These are phyloP conservation scores for Acanthosepion pharaonis DNA, from an alignment of 2,888 invertebrate genomes.

Conservation along the genomic window DNA sequence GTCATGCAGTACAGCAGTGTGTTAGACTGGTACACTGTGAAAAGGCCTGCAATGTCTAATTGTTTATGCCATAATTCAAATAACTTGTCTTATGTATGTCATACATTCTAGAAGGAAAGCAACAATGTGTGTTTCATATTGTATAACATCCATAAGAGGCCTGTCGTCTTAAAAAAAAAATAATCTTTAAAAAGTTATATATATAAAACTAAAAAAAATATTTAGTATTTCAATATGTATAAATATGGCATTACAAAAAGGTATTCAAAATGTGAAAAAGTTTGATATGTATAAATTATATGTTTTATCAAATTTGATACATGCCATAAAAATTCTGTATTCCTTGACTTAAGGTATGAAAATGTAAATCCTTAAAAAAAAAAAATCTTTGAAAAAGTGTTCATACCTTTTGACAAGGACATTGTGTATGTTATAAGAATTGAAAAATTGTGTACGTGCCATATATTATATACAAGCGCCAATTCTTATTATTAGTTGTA, in stretches of 20 bases:
- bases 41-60: slow-evolving; percentile 38
- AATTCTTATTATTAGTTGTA: background rate
- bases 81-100: slow-evolving; percentile 35
- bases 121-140: slow-evolving; percentile 44
- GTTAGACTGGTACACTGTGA: slow-evolving; percentile 24
- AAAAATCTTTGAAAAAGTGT: background rate
- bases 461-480: slow-evolving; percentile 34
- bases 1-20: slow-evolving; percentile 43
- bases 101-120: slow-evolving; percentile 45
- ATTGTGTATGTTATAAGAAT: slow-evolving; percentile 23
- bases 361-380: slow-evolving; percentile 11
- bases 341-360: slow-evolving; percentile 41
- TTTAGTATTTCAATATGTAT: background rate
- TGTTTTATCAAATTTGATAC: slow-evolving; percentile 14
- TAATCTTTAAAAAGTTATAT: slow-evolving; percentile 5
- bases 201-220: background rate
- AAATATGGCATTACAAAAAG: slow-evolving; percentile 45
- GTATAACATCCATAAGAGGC: slow-evolving; percentile 43
- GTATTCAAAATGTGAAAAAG: slow-evolving; percentile 36
- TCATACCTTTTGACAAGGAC: slow-evolving; percentile 46
- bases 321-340: background rate
- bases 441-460: slow-evolving; percentile 40
- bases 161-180: slow-evolving; percentile 36
- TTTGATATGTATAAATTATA: slow-evolving; percentile 37
- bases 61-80: slow-evolving; percentile 1